phyloP scores from a whole-genome alignment of 2,888 invertebrate species.

The Cenopis cana region DNA sequence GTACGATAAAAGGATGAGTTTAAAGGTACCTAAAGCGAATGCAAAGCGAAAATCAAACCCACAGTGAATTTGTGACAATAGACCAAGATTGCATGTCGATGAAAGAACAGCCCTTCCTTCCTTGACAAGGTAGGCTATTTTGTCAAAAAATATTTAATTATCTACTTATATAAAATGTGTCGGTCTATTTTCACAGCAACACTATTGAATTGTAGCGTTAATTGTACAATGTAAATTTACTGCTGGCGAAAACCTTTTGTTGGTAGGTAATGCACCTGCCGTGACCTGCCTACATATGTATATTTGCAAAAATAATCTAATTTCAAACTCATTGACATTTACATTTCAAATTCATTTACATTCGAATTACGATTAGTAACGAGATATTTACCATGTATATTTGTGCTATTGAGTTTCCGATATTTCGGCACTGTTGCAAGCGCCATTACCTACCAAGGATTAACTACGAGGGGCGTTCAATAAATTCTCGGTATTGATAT shows the following conservation, averaged over 20 bases:
- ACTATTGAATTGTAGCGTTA: not conserved
- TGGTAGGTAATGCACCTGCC: not conserved
- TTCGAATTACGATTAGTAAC: no score
- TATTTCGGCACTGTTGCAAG: no score
- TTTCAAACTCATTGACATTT: no score
- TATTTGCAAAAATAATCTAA: no score
- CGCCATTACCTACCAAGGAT: no score
- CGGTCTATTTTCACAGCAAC: slow-evolving; percentile 34
- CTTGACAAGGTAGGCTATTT: slow-evolving; percentile 11
- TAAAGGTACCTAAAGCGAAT: slow-evolving; percentile 52
- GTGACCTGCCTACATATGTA: no score
- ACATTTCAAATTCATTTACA: no score
- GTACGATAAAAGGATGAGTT: slow-evolving; percentile 52
- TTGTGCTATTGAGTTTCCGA: no score
- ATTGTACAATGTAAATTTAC: not conserved
- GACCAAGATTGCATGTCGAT: slow-evolving; percentile 17
- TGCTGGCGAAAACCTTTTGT: not conserved
- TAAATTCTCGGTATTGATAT: no score
- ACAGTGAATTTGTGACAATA: slow-evolving; percentile 29
- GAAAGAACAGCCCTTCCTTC: not conserved
- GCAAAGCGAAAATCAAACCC: slow-evolving; percentile 3
- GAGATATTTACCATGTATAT: no score
- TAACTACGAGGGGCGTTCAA: no score
- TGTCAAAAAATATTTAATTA: not conserved
- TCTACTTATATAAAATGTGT: not conserved